Conservation (phyloP, 53 echinoderm and acorn worm species). For the Astropecten irregularis region DNA sequence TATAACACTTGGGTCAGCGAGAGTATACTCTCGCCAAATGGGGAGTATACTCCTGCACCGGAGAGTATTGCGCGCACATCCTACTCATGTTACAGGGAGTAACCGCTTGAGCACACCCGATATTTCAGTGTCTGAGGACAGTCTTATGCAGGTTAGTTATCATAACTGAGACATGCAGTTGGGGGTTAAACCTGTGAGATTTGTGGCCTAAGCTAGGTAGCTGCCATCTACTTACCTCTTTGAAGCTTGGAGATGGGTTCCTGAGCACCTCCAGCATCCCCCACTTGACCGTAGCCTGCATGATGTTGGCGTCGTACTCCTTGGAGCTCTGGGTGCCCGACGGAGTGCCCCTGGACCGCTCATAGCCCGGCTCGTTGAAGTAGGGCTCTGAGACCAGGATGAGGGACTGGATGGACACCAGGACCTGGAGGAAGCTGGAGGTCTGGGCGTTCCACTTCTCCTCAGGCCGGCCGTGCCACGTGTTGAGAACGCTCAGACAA, state of each 20-base stretch:
- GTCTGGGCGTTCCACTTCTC: conserved; percentile 99
- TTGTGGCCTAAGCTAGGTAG: too few species aligned
- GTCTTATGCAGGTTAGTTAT: too few species aligned
- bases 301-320: conserved; percentile 99
- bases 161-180: too few species aligned
- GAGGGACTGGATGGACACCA: conserved; percentile 97
- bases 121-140: too few species aligned
- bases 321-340: conserved; percentile 97
- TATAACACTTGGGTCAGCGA: too few species aligned
- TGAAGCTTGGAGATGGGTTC: conserved; percentile 95
- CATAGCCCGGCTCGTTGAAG: conserved; percentile 99
- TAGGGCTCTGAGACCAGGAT: conserved; percentile 97
- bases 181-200: too few species aligned
- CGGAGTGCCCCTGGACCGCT: conserved; percentile 95
- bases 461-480: conserved; percentile 99
- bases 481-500: conserved; percentile 97
- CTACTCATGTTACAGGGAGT: too few species aligned
- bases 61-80: too few species aligned
- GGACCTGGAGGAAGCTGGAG: conserved; percentile 93
- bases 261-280: conserved; percentile 96
- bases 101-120: too few species aligned
- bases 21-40: too few species aligned
- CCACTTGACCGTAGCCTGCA: conserved; percentile 99
- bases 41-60: too few species aligned
- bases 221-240: conserved; percentile 89